Conservation (phyloP, 2,797 vertebrate species). For the Centroberyx gerrardi region DNA sequence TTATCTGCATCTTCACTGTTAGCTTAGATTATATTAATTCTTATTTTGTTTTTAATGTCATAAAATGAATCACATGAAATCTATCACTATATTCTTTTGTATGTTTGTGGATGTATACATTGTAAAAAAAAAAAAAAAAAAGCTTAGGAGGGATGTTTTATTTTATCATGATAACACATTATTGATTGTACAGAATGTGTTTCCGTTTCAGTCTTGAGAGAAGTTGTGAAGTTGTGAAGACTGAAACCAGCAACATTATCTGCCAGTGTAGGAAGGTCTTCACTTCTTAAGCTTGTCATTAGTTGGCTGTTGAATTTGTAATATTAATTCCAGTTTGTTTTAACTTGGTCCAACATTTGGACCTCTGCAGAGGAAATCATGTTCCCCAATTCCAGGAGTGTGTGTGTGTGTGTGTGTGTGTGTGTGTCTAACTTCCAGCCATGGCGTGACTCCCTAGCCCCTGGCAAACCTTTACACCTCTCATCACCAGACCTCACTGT, state of each 20-base stretch:
- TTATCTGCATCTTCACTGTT: background rate
- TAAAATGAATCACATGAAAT: background rate
- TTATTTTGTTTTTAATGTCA: background rate
- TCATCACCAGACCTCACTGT: conserved; percentile 58
- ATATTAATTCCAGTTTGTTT: conserved; percentile 12
- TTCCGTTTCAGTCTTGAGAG: too few relatives aligned
- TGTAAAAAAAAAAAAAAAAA: background rate
- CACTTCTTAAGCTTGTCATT: background rate
- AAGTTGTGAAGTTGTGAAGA: too few relatives aligned
- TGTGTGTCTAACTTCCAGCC: conserved; percentile 40
- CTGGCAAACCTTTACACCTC: conserved; percentile 68
- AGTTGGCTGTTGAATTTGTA: conserved; percentile 15
- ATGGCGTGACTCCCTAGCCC: conserved; percentile 61
- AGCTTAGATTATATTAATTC: background rate
- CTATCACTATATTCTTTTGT: background rate
- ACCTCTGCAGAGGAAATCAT: conserved; percentile 8
- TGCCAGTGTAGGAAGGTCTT: too few relatives aligned
- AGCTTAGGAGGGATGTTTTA: too few relatives aligned
- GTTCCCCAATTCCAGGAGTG: background rate
- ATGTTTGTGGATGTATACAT: background rate
- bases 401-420: conserved; percentile 10
- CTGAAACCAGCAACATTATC: too few relatives aligned
- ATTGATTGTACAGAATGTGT: too few relatives aligned
- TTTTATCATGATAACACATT: too few relatives aligned
- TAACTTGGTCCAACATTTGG: conserved; percentile 14